Percentiles rank a stretch among this genome's conserved stretches.
Conservation (phyloP, 2,888 invertebrate species). For the Didymodactylos carnosus region DNA sequence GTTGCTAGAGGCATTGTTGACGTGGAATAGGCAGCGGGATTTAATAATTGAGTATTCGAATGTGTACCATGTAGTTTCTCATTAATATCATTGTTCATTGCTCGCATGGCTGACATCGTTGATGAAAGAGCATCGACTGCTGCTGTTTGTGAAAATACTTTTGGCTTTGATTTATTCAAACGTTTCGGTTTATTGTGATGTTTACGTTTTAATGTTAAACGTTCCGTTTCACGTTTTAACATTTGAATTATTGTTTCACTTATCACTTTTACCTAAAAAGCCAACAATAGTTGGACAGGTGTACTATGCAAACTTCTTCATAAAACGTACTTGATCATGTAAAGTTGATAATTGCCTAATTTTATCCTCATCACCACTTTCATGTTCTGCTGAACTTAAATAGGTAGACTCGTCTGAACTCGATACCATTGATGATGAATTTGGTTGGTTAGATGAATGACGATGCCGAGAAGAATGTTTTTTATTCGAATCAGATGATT, state of each 20-base stretch:
- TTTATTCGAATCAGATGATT: neutral
- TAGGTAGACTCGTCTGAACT: neutral
- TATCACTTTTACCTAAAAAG: neutral
- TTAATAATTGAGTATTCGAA: too few species aligned
- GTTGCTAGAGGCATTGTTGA: neutral
- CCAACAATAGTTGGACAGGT: neutral
- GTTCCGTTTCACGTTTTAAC: neutral
- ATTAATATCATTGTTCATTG: too few species aligned
- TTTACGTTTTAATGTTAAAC: neutral
- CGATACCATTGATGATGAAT: neutral
- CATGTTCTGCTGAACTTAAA: neutral
- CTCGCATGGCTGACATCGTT: neutral
- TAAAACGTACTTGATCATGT: neutral
- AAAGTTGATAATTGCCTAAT: neutral
- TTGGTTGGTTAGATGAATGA: neutral
- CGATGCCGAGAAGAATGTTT: neutral
- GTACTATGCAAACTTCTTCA: neutral
- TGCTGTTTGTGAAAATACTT: neutral
- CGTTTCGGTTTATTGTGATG: neutral
- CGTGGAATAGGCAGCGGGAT: neutral
- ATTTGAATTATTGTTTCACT: neutral
- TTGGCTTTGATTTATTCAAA: neutral
- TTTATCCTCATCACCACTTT: neutral
- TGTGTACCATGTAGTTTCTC: too few species aligned
- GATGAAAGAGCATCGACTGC: neutral